Evolutionary conservation across 2,888 invertebrate species (phyloP).

Genomic region (Calameuta filiformis): DNA sequence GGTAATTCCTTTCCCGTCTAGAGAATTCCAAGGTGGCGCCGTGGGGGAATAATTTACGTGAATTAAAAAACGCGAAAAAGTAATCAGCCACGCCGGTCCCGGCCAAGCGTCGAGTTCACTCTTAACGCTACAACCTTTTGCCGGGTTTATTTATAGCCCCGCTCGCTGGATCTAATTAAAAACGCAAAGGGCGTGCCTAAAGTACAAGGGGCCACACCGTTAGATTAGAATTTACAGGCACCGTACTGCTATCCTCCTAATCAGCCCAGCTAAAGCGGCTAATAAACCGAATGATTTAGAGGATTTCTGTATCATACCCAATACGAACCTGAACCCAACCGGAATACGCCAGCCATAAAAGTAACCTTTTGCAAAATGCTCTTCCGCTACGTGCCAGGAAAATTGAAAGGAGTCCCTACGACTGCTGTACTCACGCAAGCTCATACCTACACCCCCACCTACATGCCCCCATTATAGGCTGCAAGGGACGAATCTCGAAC

Average conservation of each 20-base stretch:
- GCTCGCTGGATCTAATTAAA: constrained; percentile 8
- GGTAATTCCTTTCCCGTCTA: not conserved
- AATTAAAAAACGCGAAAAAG: constrained; percentile 45
- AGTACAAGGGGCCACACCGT: constrained; percentile 21
- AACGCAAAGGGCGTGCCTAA: constrained; percentile 8
- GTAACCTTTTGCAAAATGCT: not conserved
- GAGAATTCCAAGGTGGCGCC: constrained; percentile 14
- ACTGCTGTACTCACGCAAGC: not conserved
- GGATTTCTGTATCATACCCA: not conserved
- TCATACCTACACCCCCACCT: not conserved
- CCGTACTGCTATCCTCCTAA: constrained; percentile 25
- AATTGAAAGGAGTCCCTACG: not conserved
- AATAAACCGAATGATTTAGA: constrained; percentile 1
- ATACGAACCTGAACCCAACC: not conserved
- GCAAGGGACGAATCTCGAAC: not conserved
- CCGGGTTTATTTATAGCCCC: constrained; percentile 8
- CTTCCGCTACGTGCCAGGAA: not conserved
- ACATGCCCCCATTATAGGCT: not conserved
- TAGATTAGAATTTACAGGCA: constrained; percentile 44
- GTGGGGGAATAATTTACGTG: constrained; percentile 41
- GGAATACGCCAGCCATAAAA: not conserved
- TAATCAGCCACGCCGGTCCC: constrained; percentile 37
- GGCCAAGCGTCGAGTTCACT: constrained; percentile 9
- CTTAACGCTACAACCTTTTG: constrained; percentile 3
- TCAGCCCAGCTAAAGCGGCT: constrained; percentile 29